Percentiles rank a stretch among this genome's conserved stretches.
phyloP scores from a whole-genome alignment of 2,888 invertebrate genomes.

The Augiades crinisus region DNA sequence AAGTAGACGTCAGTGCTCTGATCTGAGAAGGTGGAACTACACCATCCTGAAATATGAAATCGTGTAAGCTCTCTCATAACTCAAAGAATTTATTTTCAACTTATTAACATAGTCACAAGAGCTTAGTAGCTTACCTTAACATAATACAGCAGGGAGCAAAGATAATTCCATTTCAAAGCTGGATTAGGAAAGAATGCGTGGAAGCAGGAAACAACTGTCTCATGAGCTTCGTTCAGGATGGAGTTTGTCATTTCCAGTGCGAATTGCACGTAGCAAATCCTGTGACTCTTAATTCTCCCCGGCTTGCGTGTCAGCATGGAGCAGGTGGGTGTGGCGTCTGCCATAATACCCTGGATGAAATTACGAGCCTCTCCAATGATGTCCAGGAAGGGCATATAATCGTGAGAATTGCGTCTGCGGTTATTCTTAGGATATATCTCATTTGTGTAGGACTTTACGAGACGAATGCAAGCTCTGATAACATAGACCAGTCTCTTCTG shows the following conservation, averaged over 20 bases:
- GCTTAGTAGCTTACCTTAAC: conserved; percentile 81
- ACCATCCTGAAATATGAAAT: conserved; percentile 50
- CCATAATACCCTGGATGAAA: conserved; percentile 90
- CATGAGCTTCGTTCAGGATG: conserved; percentile 94
- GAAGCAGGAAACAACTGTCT: conserved; percentile 94
- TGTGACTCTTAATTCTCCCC: conserved; percentile 63
- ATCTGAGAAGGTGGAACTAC: conserved; percentile 50
- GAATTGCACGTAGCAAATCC: conserved; percentile 66
- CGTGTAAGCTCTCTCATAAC: no score
- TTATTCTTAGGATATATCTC: conserved; percentile 93
- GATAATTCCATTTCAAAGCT: conserved; percentile 94
- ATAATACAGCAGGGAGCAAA: conserved; percentile 90
- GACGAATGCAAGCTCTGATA: conserved; percentile 89
- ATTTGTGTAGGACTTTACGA: conserved; percentile 92
- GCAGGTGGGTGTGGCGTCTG: conserved; percentile 82
- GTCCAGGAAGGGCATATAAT: conserved; percentile 91
- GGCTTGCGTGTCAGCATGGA: conserved; percentile 55
- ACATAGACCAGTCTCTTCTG: conserved; percentile 93
- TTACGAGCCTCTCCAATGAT: conserved; percentile 92
- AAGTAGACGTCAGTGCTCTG: conserved; percentile 82
- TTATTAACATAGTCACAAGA: no score
- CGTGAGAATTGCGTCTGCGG: conserved; percentile 66
- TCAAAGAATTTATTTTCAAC: no score
- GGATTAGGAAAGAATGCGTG: conserved; percentile 98
- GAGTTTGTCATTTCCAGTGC: conserved; percentile 84